phyloP scores from a whole-genome alignment of 2,888 invertebrate genomes.

The Dolomedes plantarius region DNA sequence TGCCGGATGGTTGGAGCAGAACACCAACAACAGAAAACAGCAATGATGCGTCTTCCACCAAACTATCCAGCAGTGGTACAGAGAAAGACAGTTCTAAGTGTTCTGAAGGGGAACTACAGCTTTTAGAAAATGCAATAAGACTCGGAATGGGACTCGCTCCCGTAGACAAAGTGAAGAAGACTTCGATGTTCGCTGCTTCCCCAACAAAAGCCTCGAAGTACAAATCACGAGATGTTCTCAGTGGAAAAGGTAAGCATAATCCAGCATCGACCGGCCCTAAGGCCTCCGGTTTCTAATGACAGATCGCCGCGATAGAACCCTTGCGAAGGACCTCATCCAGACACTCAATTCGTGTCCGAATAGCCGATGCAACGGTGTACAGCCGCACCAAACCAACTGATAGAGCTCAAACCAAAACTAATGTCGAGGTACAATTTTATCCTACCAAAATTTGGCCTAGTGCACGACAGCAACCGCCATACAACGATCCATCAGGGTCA shows the following conservation, averaged over 20 bases:
- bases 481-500: no score
- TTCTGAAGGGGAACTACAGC: conserved; percentile 33
- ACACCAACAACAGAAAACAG: background rate
- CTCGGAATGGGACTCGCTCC: conserved; percentile 60
- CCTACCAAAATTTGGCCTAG: no score
- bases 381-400: no score
- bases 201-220: conserved; percentile 48
- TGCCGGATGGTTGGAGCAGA: conserved; percentile 57
- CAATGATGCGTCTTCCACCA: background rate
- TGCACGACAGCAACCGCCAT: no score
- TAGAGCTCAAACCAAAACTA: no score
- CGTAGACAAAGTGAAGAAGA: conserved; percentile 3
- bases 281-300: no score
- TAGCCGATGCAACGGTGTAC: no score
- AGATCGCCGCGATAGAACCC: no score
- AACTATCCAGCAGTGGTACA: background rate
- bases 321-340: no score
- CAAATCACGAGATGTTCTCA: conserved; percentile 65
- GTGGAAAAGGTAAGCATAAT: conserved; percentile 61
- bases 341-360: no score
- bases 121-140: conserved; percentile 53
- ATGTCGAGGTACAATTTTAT: no score
- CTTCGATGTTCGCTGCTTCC: background rate
- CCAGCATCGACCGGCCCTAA: no score
- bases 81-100: conserved; percentile 17